Evolutionary conservation across 2,113 vertebrate genomes (phyloP), one percentile per base, ranked within the genome.

Genomic region (Cyphomyrus discorhynchus): DNA sequence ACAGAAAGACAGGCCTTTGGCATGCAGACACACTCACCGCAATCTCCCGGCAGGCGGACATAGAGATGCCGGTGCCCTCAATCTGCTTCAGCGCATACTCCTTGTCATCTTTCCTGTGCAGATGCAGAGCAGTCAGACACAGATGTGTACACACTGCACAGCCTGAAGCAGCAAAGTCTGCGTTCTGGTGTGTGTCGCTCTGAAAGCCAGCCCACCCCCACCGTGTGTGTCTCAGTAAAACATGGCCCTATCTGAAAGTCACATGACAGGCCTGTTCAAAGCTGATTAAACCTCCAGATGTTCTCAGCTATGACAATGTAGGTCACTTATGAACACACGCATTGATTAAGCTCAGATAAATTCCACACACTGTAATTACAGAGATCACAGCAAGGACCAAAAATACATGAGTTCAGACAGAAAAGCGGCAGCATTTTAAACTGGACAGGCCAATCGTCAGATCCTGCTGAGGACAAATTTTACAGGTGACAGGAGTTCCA

Each of bases 21-120:
- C n/a, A 24, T 11, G 49, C 86, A 90, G 50, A 56, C 93, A 92
- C 93, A 97, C 98, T 99, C 97, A 99, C 98, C 93, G 98, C 98
- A 96, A 99, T 99, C 96, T 99, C 98, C 98, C 98, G 97, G 97
- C 98, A 99, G 91, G 98, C 98, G 88, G 98, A 99, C 98, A 99
- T 99, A 92, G 98, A 99, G 96, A 99, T 99, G 93, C 98, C 98
- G 92, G 98, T 99, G 96, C 98, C 98, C 97, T 99, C 98, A 96
- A 99, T 99, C 94, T 99, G 98, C 96, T 99, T 99, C 95, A 99
- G 96, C 95, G 98, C 98, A 87, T 99, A 99, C 95, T 99, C 98
- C 96, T 98, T 99, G 95, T 99, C 97, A 96, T 99, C 98, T 95
- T 99, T 99, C 97, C 98, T 99, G 97, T 91, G 95, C 90, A 93